Conservation (phyloP, 2,888 invertebrate species). For the Punctoribates punctum region DNA sequence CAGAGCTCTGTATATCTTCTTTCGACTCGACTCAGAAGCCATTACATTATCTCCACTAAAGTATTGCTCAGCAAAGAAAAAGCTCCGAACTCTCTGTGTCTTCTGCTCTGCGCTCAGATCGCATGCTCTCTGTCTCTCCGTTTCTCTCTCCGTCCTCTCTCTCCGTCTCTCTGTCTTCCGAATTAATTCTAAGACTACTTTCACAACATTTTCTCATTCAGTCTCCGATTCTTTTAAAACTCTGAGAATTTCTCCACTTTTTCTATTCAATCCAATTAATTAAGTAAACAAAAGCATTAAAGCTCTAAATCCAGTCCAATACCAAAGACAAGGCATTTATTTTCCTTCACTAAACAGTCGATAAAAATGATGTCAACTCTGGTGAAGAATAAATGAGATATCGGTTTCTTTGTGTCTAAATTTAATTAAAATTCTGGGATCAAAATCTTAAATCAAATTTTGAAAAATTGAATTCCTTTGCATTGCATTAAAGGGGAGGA, state of each 20-base stretch:
- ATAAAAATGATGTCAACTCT: neutral
- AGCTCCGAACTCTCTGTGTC: neutral
- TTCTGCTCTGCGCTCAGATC: neutral
- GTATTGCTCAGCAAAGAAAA: constrained; percentile 4
- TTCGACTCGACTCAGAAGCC: constrained; percentile 24
- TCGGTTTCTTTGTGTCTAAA: neutral
- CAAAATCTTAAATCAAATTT: constrained; percentile 4
- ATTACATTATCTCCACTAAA: constrained; percentile 20
- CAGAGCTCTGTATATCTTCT: neutral
- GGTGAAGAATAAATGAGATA: neutral
- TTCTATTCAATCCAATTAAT: too few species aligned
- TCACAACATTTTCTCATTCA: neutral
- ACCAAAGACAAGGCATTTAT: neutral
- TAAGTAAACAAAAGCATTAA: too few species aligned
- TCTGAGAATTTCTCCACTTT: too few species aligned
- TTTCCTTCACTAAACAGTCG: neutral
- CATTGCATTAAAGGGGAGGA: neutral
- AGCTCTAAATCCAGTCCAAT: too few species aligned
- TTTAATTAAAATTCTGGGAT: neutral
- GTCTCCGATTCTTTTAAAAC: too few species aligned
- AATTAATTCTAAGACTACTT: neutral
- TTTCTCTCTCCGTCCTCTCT: neutral
- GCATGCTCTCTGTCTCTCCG: constrained; percentile 10
- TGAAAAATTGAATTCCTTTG: neutral
- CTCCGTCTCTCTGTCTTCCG: neutral